phyloP scores from a whole-genome alignment of 2,888 invertebrate genomes.

The Liopterus haemorrhoidalis region DNA sequence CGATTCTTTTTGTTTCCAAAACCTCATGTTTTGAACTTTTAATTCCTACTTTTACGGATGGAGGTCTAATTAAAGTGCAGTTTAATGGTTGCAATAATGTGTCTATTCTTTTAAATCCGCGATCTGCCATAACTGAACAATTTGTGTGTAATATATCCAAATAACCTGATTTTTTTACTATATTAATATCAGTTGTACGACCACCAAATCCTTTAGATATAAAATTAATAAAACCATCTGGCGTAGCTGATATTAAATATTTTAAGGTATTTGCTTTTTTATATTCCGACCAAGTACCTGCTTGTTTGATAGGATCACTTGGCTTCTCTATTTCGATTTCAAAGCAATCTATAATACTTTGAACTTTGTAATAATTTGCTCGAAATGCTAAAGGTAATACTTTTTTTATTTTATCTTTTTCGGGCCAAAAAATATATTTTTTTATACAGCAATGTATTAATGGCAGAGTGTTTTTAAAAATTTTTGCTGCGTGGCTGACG shows the following conservation, averaged over 20 bases:
- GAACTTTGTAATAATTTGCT: slow-evolving; percentile 30
- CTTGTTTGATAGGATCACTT: slow-evolving; percentile 35
- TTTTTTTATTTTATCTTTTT: slow-evolving; percentile 14
- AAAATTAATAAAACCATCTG: slow-evolving; percentile 32
- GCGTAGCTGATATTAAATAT: slow-evolving; percentile 31
- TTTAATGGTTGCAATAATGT: background rate
- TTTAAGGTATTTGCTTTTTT: slow-evolving; percentile 32
- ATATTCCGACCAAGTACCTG: slow-evolving; percentile 40
- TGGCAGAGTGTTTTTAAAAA: slow-evolving; percentile 24
- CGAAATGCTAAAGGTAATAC: slow-evolving; percentile 29
- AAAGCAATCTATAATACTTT: slow-evolving; percentile 40
- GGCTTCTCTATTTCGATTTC: slow-evolving; percentile 42
- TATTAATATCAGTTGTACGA: slow-evolving; percentile 22
- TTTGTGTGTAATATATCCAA: slow-evolving; percentile 16
- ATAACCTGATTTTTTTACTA: slow-evolving; percentile 26
- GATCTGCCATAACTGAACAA: slow-evolving; percentile 26
- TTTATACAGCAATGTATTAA: slow-evolving; percentile 12
- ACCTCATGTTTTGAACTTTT: background rate
- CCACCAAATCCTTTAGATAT: slow-evolving; percentile 33
- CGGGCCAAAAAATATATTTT: slow-evolving; percentile 21
- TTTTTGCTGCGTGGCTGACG: no score
- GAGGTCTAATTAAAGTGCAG: background rate
- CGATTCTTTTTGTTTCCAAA: slow-evolving; percentile 1
- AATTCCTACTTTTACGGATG: background rate
- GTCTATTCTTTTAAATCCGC: slow-evolving; percentile 16